Evolutionary conservation across 2,888 invertebrate species (phyloP).

Genomic region (Eupithecia dodoneata): DNA sequence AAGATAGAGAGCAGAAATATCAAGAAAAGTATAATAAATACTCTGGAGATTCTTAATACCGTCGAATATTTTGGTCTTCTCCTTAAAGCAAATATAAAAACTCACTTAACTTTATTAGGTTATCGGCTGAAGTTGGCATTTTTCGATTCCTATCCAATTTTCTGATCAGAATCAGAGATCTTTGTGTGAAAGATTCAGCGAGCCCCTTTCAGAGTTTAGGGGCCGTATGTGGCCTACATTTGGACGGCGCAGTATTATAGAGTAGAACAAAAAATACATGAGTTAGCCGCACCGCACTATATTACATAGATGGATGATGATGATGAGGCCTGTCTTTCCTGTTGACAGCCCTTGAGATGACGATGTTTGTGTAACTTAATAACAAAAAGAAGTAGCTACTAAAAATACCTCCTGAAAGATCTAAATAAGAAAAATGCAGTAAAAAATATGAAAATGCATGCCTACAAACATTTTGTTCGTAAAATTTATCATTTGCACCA

Average conservation of each 20-base stretch:
- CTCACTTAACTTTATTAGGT: neutral
- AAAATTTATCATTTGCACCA: neutral
- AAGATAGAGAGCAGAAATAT: neutral
- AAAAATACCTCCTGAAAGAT: neutral
- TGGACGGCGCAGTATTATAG: neutral
- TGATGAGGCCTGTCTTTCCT: neutral
- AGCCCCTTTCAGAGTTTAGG: neutral
- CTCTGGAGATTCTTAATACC: too few species aligned
- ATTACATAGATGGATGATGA: neutral
- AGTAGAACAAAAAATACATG: neutral
- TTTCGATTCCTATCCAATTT: constrained; percentile 43
- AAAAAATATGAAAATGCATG: neutral
- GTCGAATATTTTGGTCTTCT: constrained; percentile 4
- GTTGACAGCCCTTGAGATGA: neutral
- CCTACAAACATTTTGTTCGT: neutral
- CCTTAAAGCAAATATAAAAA: neutral
- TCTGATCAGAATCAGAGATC: constrained; percentile 40
- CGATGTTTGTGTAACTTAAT: neutral
- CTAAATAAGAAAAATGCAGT: neutral
- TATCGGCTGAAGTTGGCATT: constrained; percentile 36
- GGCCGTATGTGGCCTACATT: neutral
- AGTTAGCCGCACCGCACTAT: neutral
- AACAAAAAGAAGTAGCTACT: neutral
- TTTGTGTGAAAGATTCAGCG: constrained; percentile 27
- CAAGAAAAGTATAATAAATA: too few species aligned